A percentile compares a stretch with the other conserved stretches of the same genome.
Evolutionary conservation across 2,797 vertebrate species (phyloP).

Genomic region (Sorex maritimensis): DNA sequence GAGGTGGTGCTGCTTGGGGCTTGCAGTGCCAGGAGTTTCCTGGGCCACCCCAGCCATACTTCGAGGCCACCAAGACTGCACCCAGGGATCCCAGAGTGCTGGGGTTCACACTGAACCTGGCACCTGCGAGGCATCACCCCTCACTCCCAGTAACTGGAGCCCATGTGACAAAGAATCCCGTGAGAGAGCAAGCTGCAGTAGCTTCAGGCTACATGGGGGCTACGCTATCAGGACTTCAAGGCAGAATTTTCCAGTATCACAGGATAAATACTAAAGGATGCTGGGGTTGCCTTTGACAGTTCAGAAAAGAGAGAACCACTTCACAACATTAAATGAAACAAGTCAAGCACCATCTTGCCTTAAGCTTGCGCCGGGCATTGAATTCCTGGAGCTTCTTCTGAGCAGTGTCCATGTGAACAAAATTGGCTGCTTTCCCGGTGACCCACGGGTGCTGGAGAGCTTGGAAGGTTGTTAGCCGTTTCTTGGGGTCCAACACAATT

Average conservation of each 20-base stretch:
- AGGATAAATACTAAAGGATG: background rate
- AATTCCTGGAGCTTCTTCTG: conserved; percentile 96
- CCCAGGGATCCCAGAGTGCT: too few species aligned
- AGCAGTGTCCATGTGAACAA: conserved; percentile 95
- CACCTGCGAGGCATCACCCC: too few species aligned
- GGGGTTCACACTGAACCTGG: too few species aligned
- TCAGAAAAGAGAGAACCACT: background rate
- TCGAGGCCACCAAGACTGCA: too few species aligned
- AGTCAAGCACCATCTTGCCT: conserved; percentile 88
- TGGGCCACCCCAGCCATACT: too few species aligned
- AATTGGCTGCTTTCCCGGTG: conserved; percentile 95
- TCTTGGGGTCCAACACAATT: conserved; percentile 95
- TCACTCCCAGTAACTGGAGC: too few species aligned
- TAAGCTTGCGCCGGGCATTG: conserved; percentile 95
- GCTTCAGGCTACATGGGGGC: background rate
- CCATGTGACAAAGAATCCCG: background rate
- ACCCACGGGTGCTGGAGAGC: conserved; percentile 96
- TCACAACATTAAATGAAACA: background rate
- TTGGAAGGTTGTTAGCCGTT: conserved; percentile 94
- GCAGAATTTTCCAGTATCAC: background rate
- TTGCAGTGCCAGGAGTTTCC: too few species aligned
- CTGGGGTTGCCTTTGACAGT: background rate
- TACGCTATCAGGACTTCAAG: conserved; percentile 4
- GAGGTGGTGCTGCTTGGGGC: too few species aligned
- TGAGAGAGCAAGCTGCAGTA: background rate